phyloP scores from a whole-genome alignment of 2,113 vertebrate genomes.

The Atherinomorus stipes region DNA sequence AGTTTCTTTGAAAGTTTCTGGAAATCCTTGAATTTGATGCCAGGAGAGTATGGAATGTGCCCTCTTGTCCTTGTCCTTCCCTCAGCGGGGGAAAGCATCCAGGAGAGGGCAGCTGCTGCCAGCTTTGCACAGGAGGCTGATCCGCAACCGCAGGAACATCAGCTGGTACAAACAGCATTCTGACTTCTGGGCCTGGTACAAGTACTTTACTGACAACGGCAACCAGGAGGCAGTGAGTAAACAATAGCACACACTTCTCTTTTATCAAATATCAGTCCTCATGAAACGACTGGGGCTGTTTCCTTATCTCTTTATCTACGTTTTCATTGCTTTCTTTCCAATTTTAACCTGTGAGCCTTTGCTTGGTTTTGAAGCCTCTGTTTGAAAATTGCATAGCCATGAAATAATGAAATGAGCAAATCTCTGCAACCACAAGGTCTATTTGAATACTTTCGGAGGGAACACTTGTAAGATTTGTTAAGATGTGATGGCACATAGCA shows the following conservation, averaged over 20 bases:
- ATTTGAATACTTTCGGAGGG: too few relatives aligned
- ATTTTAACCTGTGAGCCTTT: too few relatives aligned
- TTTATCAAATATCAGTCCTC: too few relatives aligned
- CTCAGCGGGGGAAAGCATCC: constrained; percentile 57
- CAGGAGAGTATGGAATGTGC: background rate
- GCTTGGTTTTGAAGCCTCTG: too few relatives aligned
- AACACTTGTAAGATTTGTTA: too few relatives aligned
- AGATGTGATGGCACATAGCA: too few relatives aligned
- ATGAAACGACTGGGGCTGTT: too few relatives aligned
- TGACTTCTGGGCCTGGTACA: constrained; percentile 87
- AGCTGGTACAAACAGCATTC: constrained; percentile 86
- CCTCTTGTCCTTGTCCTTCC: background rate
- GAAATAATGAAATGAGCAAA: too few relatives aligned
- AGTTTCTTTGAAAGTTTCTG: constrained; percentile 24
- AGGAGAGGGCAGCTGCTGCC: constrained; percentile 43
- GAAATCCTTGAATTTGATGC: constrained; percentile 31
- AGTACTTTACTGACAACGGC: constrained; percentile 83
- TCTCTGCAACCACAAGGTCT: too few relatives aligned
- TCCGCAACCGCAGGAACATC: constrained; percentile 83
- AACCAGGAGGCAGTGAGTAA: constrained; percentile 84
- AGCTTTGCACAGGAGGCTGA: constrained; percentile 64
- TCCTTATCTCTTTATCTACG: too few relatives aligned
- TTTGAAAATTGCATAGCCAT: too few relatives aligned
- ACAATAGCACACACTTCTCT: background rate
- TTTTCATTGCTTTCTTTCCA: too few relatives aligned